Evolutionary conservation across 2,888 invertebrate genomes (phyloP), one percentile per base, ranked within the genome.

Genomic region (Leuctra nigra): DNA sequence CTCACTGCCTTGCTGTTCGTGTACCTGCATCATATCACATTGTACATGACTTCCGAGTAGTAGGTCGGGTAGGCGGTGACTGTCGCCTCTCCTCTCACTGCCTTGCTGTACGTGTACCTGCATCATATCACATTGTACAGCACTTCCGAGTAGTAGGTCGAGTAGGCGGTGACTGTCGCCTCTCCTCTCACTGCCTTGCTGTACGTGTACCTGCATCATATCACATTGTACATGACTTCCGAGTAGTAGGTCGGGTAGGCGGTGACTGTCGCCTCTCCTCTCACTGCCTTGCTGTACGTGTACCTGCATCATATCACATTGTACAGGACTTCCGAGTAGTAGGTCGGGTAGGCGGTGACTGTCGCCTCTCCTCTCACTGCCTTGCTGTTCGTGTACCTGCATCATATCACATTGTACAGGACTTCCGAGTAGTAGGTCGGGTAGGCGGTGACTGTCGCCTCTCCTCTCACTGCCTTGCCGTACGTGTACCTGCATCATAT

Each of bases 161-260:
- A 91, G 68, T 87, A 90, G 0, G 89, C 86, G 3, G 90, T 87
- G 53, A 95, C 76, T 0, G 89, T 88, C 1, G 88, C 84, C 68
- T 90, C 87, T 9, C 95, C 95, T 69, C 83, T 84, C 0, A 95
- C 91, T 50, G 90, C 84, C 65, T 88, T 83, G 0, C 93, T 94
- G 68, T 88, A 90, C 55, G 87, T 87, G 68, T 92, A 91, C 63
- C 90, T 90, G 64, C 6, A 55, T 48, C 22, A 16, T 41, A n/a
- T n/a, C 4, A 18, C n/a, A 41, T 41, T 9, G 9, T 90, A 89
- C 44, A 90, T 78, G 0, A 87, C 79, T 0, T 83, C 82, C 1
- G 91, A 88, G 71, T 83, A 87, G 66, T 87, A 86, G 14, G 86
- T 86, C 1, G 93, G 91, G 68, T 87, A 90, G 0, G 89, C 86